Base-by-base conservation (phyloP, 2,113 vertebrate species). In the Trichomycterus rosablanca region DNA sequence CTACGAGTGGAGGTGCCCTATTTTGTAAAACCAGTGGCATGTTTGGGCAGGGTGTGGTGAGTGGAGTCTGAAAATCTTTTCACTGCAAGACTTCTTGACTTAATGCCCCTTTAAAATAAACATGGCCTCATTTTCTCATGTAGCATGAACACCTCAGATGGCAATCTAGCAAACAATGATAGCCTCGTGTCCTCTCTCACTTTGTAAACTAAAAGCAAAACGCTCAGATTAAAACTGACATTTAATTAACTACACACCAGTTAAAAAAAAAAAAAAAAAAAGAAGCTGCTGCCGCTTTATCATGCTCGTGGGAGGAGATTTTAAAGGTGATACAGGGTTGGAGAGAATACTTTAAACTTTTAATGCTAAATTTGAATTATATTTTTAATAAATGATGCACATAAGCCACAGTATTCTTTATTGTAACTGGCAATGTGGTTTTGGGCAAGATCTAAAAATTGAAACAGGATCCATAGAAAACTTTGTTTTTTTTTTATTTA, bases 91-190 rank as follows among this genome's bases (percentile, higher is more conserved):
- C 80, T 69, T 7, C 77, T 62, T 70, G 74, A 77, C 66, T 68
- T 81, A 79, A 78, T 81, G 78, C 73, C 59, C 66, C 71, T 70
- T 73, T 53, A 30, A 83, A 79, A 83, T 82, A 82, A 73, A 84
- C 75, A 62, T 67, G 74, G 54, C 34, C 37, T 44, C 15, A 39
- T 75, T 79, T 81, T 74, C 34, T 75, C 59, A 22, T 46, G 18
- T 14, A 60, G 40, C 30, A 28, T 53, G 32, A 60, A 26, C 10
- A 49, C 18, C 10, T 45, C 51, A 54, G 16, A 54, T 6, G 6
- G 18, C 51, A 54, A 18, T 54, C 30, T 20, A 32, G 18, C 51
- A 54, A 35, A 55, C 52, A 54, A 34, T 40, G 40, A 55, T 40
- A 22, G 24, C 32, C 52, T 40, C 34, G 24, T 16, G 9, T 16